Conservation (phyloP, 1,140 invertebrate genomes). For the Euura lappo region DNA sequence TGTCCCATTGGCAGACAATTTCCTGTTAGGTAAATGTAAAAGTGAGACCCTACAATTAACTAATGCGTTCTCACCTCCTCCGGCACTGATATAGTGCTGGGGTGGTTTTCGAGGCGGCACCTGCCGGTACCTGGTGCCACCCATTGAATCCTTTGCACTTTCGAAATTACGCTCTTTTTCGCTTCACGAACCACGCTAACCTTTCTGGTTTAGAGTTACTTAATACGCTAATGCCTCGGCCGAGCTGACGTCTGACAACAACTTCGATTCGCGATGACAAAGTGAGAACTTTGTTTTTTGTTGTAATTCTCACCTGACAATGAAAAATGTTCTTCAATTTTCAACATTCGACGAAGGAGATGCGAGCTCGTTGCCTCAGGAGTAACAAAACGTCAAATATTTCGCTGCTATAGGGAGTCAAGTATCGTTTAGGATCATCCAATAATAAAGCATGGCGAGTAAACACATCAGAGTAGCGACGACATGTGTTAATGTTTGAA, state of each 20-base stretch:
- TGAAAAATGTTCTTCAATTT: too few species aligned
- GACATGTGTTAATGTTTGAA: slow-evolving; percentile 57
- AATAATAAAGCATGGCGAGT: slow-evolving; percentile 30
- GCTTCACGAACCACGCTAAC: slow-evolving; percentile 15
- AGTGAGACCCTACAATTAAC: slow-evolving; percentile 38
- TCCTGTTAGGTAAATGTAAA: slow-evolving; percentile 19
- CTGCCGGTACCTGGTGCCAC: slow-evolving; percentile 49
- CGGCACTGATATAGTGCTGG: background rate
- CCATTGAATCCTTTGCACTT: slow-evolving; percentile 52
- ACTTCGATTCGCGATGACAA: background rate
- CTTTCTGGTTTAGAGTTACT: slow-evolving; percentile 27
- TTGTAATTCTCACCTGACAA: background rate
- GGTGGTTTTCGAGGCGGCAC: slow-evolving; percentile 10
- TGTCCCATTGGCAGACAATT: slow-evolving; percentile 4
- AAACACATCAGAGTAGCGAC: slow-evolving; percentile 56
- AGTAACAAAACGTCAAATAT: background rate
- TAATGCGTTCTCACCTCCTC: slow-evolving; percentile 35
- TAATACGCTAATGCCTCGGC: slow-evolving; percentile 33
- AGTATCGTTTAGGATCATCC: slow-evolving; percentile 21
- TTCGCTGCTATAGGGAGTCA: background rate
- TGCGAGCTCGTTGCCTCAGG: background rate
- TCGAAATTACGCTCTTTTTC: slow-evolving; percentile 40
- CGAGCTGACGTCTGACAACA: background rate
- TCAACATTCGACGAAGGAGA: too few species aligned
- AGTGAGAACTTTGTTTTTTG: background rate